Percentiles rank a stretch among this genome's conserved stretches.
Conservation (phyloP, 2,888 invertebrate genomes). For the Lasioglossum malachurum region DNA sequence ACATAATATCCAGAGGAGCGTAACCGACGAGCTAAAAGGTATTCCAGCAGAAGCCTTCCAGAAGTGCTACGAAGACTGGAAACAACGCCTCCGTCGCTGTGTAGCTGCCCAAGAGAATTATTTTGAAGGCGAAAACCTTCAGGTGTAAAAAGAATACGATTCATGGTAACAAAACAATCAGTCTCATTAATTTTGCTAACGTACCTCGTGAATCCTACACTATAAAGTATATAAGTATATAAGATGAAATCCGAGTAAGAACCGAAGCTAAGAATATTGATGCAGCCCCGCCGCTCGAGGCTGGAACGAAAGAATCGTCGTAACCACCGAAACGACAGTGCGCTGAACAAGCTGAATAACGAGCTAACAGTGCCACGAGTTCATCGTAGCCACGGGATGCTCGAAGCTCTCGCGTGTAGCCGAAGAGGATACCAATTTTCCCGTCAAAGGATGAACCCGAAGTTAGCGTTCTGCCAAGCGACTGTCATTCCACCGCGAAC, state of each 20-base stretch:
- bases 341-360: background rate
- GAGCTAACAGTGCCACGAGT: background rate
- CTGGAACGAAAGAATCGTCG: background rate
- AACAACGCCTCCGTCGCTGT: too few species aligned
- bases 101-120: too few species aligned
- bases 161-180: too few species aligned
- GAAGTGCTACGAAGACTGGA: too few species aligned
- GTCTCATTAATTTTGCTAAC: too few species aligned
- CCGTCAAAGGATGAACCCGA: constrained; percentile 13
- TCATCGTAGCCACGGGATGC: background rate
- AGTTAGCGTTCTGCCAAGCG: constrained; percentile 20
- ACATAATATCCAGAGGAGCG: too few species aligned
- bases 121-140: too few species aligned
- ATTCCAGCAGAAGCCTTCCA: too few species aligned
- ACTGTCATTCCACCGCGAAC: constrained; percentile 53
- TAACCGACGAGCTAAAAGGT: too few species aligned
- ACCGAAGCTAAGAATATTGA: background rate
- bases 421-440: constrained; percentile 29
- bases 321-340: background rate
- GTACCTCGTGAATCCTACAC: too few species aligned
- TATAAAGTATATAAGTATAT: too few species aligned
- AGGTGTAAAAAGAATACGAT: too few species aligned
- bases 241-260: background rate
- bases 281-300: background rate
- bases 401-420: constrained; percentile 8